Base-by-base conservation (phyloP, 1,140 invertebrate genomes). In the Teleopsis dalmanni region DNA sequence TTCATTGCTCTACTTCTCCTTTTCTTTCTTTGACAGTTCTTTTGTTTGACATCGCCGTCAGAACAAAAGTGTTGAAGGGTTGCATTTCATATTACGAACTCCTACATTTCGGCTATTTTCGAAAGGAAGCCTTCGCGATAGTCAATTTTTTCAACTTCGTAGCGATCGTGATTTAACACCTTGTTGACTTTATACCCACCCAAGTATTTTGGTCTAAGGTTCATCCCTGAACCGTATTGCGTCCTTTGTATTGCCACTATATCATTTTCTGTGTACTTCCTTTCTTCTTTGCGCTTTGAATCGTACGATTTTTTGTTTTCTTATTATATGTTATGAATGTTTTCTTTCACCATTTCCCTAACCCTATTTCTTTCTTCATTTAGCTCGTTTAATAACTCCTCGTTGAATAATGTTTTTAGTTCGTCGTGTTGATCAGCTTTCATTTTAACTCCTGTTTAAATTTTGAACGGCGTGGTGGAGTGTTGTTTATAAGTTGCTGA, bases 171-270 rank as follows among this genome's bases (percentile, higher is more conserved):
- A 8, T 23, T 21, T 16, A 42, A 16, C 16, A 6, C 8, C 9
- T 19, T 22, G 11, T 8, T 13, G 18, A 42, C 22, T 37, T 14
- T 37, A 45, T 71, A 70, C 0, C 63, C 65, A 7, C 64, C 62
- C 8, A 66, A 44, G 52, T 55, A 72, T 35, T 68, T 65, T 8
- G 48, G 48, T 23, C 51, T 37, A 9, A 70, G 18, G 33, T 72
- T 71, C 11, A 59, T 19, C 5, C 62, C 66, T 22, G 51, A 31
- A 4, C 51, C 53, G 49, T 60, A 62, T 27, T 71, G 67, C 2
- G 71, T 70, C 37, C 63, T 44, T 46, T 66, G 60, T 10, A 70
- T 72, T 16, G 63, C 68, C 8, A 72, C 65, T 38, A 65, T 22
- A 46, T 72, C 65, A 23, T 59, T 58, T 14, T 52, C 44, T 11